Conservation (phyloP, 23 tunicate species). For the Diplosoma virens region DNA sequence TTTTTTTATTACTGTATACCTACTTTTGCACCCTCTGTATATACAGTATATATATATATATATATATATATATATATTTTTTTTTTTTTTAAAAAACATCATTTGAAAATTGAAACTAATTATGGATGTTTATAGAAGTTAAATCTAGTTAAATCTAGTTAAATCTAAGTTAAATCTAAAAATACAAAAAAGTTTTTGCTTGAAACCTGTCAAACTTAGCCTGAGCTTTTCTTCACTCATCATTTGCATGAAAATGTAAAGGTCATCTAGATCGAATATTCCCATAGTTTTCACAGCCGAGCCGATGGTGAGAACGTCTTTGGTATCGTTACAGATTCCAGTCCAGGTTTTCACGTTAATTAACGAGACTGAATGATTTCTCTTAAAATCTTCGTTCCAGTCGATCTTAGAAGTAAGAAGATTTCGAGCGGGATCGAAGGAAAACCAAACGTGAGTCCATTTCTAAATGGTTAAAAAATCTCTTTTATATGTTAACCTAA, state of each 20-base stretch:
- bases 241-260: constrained; percentile 12
- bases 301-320: not conserved
- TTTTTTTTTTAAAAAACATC: no score
- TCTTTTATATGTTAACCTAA: no score
- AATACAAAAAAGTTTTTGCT: no score
- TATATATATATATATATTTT: no score
- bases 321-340: not conserved
- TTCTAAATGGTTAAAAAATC: constrained; percentile 22
- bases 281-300: not conserved
- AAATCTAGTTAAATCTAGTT: no score
- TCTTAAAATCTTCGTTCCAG: not conserved
- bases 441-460: constrained; percentile 48
- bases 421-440: constrained; percentile 2
- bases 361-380: not conserved
- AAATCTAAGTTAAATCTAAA: no score
- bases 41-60: no score
- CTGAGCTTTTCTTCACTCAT: constrained; percentile 2
- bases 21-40: no score
- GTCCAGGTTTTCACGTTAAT: not conserved
- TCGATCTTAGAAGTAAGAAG: not conserved
- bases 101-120: no score
- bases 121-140: no score
- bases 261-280: constrained; percentile 42
- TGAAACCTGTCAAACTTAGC: no score
- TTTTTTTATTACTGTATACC: no score